Percentiles rank a stretch among this genome's conserved stretches.
Evolutionary conservation across 2,113 vertebrate genomes (phyloP).

Genomic region (Herpetotheres cachinnans): DNA sequence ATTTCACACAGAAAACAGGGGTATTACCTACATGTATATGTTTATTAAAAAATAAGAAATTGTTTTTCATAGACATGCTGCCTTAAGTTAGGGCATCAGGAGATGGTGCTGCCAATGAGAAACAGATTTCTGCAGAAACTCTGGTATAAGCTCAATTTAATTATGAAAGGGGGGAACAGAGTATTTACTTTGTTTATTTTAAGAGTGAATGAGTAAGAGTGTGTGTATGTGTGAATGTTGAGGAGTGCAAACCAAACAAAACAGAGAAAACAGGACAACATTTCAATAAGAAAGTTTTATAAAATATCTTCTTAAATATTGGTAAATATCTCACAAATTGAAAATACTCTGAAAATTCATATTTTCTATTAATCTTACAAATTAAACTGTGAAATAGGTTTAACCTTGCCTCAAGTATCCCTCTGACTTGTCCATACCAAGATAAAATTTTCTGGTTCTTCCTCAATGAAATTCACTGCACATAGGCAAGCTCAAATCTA

Average conservation of each 20-base stretch:
- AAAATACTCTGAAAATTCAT: background rate
- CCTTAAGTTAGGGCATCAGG: background rate
- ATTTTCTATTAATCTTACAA: background rate
- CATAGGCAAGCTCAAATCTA: background rate
- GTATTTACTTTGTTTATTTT: background rate
- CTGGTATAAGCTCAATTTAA: background rate
- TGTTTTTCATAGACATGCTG: background rate
- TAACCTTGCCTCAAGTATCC: background rate
- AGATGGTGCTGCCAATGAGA: background rate
- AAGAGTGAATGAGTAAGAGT: background rate
- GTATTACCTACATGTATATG: background rate
- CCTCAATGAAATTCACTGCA: background rate
- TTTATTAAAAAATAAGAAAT: background rate
- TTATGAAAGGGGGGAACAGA: background rate
- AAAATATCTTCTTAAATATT: background rate
- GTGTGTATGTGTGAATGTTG: background rate
- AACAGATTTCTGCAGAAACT: background rate
- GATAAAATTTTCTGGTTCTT: background rate
- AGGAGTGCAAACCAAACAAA: background rate
- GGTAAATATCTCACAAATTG: background rate
- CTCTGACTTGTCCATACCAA: background rate
- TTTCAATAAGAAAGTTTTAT: background rate
- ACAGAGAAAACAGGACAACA: background rate
- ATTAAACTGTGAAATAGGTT: background rate
- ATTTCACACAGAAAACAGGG: background rate